phyloP scores from a whole-genome alignment of 1,140 invertebrate genomes.

The Drosophila mauritiana region DNA sequence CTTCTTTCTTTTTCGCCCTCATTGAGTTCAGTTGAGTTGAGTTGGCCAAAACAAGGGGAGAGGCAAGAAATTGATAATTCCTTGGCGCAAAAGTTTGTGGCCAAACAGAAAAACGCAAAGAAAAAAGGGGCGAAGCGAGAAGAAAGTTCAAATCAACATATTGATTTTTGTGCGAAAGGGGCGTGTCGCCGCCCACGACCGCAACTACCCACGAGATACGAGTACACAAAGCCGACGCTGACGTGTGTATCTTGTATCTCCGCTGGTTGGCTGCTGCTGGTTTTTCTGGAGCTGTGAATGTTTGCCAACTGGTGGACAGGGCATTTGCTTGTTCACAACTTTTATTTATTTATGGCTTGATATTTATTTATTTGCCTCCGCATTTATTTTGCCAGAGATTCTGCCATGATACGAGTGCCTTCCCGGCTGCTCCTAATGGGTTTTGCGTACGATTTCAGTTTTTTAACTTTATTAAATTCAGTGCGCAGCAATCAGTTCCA shows the following conservation, averaged over 20 bases:
- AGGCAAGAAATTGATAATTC: conserved; percentile 47
- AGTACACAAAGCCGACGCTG: conserved; percentile 57
- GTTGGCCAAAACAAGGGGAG: conserved; percentile 57
- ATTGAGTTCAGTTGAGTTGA: conserved; percentile 31
- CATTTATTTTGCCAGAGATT: conserved; percentile 48
- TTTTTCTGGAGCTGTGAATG: conserved; percentile 38
- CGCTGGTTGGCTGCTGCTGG: conserved; percentile 3
- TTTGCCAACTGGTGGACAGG: conserved; percentile 62
- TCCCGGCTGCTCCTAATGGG: conserved; percentile 32
- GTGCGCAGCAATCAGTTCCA: conserved; percentile 5
- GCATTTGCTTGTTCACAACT: conserved; percentile 58
- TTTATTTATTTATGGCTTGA: conserved; percentile 66
- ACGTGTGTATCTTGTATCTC: conserved; percentile 80
- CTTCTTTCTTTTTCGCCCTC: not conserved
- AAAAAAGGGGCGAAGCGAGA: conserved; percentile 28
- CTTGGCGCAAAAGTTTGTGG: conserved; percentile 53
- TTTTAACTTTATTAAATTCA: conserved; percentile 6
- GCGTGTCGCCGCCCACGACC: conserved; percentile 50
- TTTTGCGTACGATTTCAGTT: conserved; percentile 19
- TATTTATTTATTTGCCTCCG: conserved; percentile 48
- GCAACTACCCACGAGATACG: conserved; percentile 43
- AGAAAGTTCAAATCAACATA: conserved; percentile 79
- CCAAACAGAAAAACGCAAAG: conserved; percentile 14
- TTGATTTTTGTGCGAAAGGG: conserved; percentile 72
- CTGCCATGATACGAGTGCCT: conserved; percentile 32